Evolutionary conservation across 92 coral and sea anemone genomes (phyloP).

Genomic region (Siderastrea siderea): DNA sequence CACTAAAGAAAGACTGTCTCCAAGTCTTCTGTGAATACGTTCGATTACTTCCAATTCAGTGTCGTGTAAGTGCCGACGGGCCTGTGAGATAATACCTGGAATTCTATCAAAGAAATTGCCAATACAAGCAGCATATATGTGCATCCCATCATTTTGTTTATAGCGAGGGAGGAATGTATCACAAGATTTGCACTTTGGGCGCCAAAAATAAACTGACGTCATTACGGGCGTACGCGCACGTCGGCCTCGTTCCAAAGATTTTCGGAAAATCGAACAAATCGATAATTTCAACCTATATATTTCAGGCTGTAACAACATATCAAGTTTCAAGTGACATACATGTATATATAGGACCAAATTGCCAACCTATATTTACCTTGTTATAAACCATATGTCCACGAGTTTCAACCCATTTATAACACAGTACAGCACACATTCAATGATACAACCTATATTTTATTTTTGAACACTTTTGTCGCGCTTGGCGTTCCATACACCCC

Average conservation of each 20-base stretch:
- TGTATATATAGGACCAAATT: no score
- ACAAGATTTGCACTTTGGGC: no score
- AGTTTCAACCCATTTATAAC: background rate
- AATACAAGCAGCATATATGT: background rate
- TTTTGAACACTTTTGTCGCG: background rate
- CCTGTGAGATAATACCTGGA: background rate
- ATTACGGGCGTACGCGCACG: background rate
- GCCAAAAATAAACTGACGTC: no score
- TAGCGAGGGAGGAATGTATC: background rate
- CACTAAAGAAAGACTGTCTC: background rate
- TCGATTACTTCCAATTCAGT: background rate
- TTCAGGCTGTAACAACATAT: background rate
- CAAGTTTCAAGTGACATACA: background rate
- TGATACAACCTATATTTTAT: background rate
- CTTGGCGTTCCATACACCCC: background rate
- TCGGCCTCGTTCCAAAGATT: background rate
- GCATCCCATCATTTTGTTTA: background rate
- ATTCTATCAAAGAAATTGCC: background rate
- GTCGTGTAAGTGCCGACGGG: background rate
- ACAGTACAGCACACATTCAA: background rate
- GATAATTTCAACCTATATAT: conserved; percentile 4
- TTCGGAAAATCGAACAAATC: background rate
- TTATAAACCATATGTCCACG: background rate
- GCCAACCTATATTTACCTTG: background rate
- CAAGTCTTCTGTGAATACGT: background rate